Conservation (phyloP, 2,113 vertebrate species). For the Pollimyrus isidori region DNA sequence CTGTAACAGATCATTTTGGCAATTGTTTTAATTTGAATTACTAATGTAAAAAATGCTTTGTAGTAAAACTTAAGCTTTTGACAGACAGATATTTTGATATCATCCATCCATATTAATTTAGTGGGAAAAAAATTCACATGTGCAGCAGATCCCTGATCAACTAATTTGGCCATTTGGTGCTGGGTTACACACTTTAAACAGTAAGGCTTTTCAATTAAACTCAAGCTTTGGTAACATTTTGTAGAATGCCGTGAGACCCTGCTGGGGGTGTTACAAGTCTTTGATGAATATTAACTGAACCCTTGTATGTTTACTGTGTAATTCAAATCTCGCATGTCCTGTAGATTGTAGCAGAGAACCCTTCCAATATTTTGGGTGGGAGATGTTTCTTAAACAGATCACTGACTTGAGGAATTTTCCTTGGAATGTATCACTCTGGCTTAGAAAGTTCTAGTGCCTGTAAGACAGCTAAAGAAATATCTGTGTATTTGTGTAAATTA, state of each 20-base stretch:
- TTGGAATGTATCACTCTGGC: neutral
- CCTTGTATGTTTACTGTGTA: neutral
- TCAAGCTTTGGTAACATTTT: slow-evolving; percentile 38
- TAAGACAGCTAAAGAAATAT: neutral
- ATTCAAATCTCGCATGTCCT: neutral
- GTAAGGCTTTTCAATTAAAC: slow-evolving; percentile 66
- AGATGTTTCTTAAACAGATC: neutral
- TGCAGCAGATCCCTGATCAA: slow-evolving; percentile 64
- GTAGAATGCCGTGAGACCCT: neutral
- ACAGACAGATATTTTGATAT: slow-evolving; percentile 21
- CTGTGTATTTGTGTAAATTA: neutral
- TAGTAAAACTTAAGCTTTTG: neutral
- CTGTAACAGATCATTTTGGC: neutral
- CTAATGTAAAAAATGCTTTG: neutral
- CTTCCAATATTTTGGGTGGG: neutral
- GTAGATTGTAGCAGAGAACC: neutral
- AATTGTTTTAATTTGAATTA: slow-evolving; percentile 22
- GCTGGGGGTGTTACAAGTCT: neutral
- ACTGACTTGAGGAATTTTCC: neutral
- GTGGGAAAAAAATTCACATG: slow-evolving; percentile 49
- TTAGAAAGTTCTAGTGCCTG: slow-evolving; percentile 1
- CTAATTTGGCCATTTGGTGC: slow-evolving; percentile 47
- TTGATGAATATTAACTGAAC: neutral
- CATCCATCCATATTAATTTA: slow-evolving; percentile 21
- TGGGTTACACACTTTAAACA: slow-evolving; percentile 53